A percentile compares a stretch with the other conserved stretches of the same genome.
phyloP scores from a whole-genome alignment of 1,140 invertebrate genomes.

The Drosophila eugracilis region DNA sequence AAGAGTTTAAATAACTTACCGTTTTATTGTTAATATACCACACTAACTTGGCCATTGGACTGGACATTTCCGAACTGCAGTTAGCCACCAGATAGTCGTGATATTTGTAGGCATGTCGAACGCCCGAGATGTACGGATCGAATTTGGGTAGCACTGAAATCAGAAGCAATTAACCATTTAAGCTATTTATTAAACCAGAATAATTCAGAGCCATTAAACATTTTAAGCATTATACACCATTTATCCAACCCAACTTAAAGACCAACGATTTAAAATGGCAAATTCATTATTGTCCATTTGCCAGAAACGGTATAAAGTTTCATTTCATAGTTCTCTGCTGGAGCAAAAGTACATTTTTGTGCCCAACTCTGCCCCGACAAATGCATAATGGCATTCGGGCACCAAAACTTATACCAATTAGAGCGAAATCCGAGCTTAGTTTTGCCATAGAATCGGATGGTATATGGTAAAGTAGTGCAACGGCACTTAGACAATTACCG shows the following conservation, averaged over 20 bases:
- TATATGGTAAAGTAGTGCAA: conserved; percentile 14
- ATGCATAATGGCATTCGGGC: conserved; percentile 15
- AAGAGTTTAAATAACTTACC: conserved; percentile 49
- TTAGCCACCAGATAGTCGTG: conserved; percentile 85
- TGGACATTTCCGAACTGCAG: conserved; percentile 85
- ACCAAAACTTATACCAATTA: conserved; percentile 45
- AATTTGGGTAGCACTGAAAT: conserved; percentile 85
- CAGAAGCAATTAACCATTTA: background rate
- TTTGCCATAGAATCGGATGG: conserved; percentile 6
- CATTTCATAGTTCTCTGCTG: conserved; percentile 5
- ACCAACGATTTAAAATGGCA: background rate
- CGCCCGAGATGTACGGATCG: conserved; percentile 83
- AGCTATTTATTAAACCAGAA: background rate
- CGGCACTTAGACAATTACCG: conserved; percentile 68
- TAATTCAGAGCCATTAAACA: background rate
- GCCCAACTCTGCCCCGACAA: background rate
- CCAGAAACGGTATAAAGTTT: conserved; percentile 28
- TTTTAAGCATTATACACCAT: background rate
- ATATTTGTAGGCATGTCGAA: conserved; percentile 82
- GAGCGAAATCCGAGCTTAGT: conserved; percentile 19
- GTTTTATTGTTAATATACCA: conserved; percentile 86
- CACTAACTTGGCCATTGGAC: conserved; percentile 85
- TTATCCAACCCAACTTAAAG: conserved; percentile 24
- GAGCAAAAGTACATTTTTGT: conserved; percentile 6
- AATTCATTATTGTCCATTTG: conserved; percentile 2